Base-by-base conservation (phyloP, 2,888 invertebrate species). In the Cantharis nigra region DNA sequence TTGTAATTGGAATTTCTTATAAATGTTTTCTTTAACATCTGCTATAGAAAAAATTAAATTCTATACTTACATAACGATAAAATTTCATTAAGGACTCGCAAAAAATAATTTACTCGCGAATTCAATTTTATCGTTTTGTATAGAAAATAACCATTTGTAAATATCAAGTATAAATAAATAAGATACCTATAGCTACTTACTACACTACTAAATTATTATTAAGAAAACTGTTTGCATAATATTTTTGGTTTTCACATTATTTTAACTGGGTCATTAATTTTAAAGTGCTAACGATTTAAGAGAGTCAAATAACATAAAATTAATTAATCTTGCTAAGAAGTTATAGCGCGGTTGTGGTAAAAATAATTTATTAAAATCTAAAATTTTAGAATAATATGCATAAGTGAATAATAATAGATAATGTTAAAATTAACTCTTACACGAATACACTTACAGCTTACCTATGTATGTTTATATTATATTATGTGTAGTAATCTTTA, bases 301-400 rank as follows among this genome's bases (percentile, higher is more conserved):
- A 78, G 75, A 75, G 75, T 78, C 75, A 62, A 78, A 78, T 78
- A 78, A 75, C 75, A 30, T 63, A 69, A 69, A 63, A 23, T 70
- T 72, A 78, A 78, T 78, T 78, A 75, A 78, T 75, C 69, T 75
- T 69, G 28, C 16, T 72, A 74, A 75, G 70, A 49, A 69, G 75
- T 69, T 72, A 75, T 72, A 75, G 72, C 65, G 70, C 69, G 26
- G 72, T 71, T 33, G 72, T 78, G 74, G 74, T 75, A 74, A 78
- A 72, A 72, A 70, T 72, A 69, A 75, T 78, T 75, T 75, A 78
- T 23, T 77, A 77, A 77, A 77, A 75, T 72, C 62, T 72, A n/a
- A 75, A 72, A 75, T 75, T 78, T 65, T 70, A 13, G 20, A 63
- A 49, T 5, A 67, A 49, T 5, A 49, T 49, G n/a, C 49, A 49